Conservation (phyloP, 2,888 invertebrate genomes). For the Sarcophaga subvicina region DNA sequence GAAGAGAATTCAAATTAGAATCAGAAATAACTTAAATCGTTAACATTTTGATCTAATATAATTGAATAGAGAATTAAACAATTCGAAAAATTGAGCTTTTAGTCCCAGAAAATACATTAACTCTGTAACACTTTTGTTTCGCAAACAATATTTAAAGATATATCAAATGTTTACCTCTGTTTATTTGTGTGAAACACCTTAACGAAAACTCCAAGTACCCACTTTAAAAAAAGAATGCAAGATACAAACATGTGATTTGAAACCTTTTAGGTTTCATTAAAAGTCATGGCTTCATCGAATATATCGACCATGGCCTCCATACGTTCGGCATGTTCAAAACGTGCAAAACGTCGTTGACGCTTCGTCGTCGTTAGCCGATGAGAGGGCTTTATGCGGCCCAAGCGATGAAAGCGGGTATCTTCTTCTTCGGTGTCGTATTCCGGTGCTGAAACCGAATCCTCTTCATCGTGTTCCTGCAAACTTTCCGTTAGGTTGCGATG, state of each 20-base stretch:
- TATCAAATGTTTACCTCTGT: background rate
- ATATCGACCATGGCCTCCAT: slow-evolving; percentile 79
- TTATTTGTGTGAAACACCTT: background rate
- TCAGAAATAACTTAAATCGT: too few relatives aligned
- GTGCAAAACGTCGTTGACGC: slow-evolving; percentile 74
- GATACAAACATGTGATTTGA: slow-evolving; percentile 21
- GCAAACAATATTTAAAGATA: background rate
- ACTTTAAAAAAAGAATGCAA: slow-evolving; percentile 14
- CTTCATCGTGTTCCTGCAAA: slow-evolving; percentile 78
- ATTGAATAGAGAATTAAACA: background rate
- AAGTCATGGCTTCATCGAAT: slow-evolving; percentile 79
- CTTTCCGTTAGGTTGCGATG: slow-evolving; percentile 78
- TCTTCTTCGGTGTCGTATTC: slow-evolving; percentile 78
- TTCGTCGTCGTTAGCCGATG: slow-evolving; percentile 68
- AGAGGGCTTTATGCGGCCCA: slow-evolving; percentile 73
- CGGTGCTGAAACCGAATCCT: slow-evolving; percentile 78
- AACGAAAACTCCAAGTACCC: slow-evolving; percentile 19
- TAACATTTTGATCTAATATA: too few relatives aligned
- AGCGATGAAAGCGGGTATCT: slow-evolving; percentile 74
- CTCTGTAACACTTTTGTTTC: background rate
- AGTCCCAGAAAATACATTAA: background rate
- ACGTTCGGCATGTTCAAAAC: slow-evolving; percentile 77
- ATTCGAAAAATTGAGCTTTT: background rate
- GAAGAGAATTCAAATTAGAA: too few relatives aligned
- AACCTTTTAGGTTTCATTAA: slow-evolving; percentile 70